Evolutionary conservation across 2,113 vertebrate genomes (phyloP).

Genomic region (Ammodytes dubius): DNA sequence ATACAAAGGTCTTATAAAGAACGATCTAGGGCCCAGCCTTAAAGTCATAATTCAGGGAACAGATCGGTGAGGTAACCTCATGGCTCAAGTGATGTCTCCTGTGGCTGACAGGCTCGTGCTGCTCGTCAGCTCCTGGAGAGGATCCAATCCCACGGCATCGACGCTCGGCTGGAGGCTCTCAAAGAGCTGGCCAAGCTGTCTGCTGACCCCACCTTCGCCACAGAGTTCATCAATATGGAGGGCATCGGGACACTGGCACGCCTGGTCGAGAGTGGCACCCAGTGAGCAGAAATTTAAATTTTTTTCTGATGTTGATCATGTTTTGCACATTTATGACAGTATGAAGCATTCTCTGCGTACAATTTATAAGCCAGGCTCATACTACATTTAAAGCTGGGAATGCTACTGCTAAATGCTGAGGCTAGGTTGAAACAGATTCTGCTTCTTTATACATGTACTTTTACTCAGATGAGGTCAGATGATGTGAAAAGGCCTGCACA

Average conservation of each 20-base stretch:
- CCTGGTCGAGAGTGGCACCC: conserved; percentile 95
- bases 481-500: background rate
- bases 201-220: conserved; percentile 94
- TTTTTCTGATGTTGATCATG: background rate
- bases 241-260: conserved; percentile 94
- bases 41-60: background rate
- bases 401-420: background rate
- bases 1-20: background rate
- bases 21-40: background rate
- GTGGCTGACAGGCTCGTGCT: conserved; percentile 88
- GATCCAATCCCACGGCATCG: conserved; percentile 93
- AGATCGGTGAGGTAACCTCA: background rate
- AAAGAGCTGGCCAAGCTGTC: conserved; percentile 98
- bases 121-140: conserved; percentile 97
- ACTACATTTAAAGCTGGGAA: background rate
- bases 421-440: background rate
- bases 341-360: background rate
- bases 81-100: background rate
- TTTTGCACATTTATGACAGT: background rate
- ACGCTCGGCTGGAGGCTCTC: conserved; percentile 95
- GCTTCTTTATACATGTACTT: background rate
- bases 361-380: background rate
- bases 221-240: conserved; percentile 99
- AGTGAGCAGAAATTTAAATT: conserved; percentile 74
- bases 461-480: background rate